Evolutionary conservation across 1,140 invertebrate genomes (phyloP), one percentile per base, ranked within the genome.

Genomic region (Drosophila rufa): DNA sequence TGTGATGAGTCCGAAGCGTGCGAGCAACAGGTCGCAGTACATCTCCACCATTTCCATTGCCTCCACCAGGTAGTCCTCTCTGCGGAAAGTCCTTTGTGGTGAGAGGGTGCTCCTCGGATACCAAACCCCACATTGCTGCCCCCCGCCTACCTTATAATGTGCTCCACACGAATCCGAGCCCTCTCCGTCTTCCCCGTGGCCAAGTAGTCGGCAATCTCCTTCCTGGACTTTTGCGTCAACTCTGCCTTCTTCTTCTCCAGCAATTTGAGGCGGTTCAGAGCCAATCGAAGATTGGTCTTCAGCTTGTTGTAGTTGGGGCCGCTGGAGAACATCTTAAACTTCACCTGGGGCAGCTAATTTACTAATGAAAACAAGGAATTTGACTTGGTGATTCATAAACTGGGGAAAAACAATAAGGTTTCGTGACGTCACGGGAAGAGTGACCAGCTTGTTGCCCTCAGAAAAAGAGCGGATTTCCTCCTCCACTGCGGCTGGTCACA

Each of bases 41-140:
- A 99, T 99, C 94, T 99, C 99, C 3, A 99, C 95, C 50, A 99
- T 95, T 95, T 99, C 99, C 97, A 99, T 99, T 0, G 99, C 99
- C 94, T 99, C 99, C 1, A 99, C 98, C 93, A 99, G 95, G 93
- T 99, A 99, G 94, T 99, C 99, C 94, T 99, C 99, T 27, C 99
- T 95, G 22, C 0, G 33, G 22, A 6, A 1, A 1, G 11, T 9
- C 7, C 9, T 36, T 36, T 17, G 25, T n/a, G 19, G 30, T 17
- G 22, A 43, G 3, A 19, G 0, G 12, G 17, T 43, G 5, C 11
- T 8, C 11, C 45, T 19, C 2, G 25, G 4, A 1, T 45, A 25
- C 50, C 7, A 1, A 42, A 25, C 50, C 7, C 92, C 12, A 12
- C 3, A 12, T 6, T 2, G 27, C 48, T n/a, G n/a, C 4, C 11